These are phyloP conservation scores for Neotragus pygmaeus DNA, from an alignment of 2,113 vertebrate genomes.

Conservation along the genomic window DNA sequence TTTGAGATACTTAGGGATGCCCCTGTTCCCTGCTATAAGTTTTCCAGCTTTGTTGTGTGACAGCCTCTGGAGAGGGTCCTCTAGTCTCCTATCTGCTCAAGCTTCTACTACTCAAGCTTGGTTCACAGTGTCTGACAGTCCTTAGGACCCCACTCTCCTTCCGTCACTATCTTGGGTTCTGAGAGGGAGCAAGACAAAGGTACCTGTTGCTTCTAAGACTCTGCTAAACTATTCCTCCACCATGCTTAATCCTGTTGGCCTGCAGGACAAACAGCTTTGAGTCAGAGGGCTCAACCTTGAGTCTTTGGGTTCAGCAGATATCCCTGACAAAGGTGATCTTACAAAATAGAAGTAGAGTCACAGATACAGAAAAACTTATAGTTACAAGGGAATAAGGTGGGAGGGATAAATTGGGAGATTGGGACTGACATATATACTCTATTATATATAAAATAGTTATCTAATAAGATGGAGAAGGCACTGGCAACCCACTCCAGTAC, in stretches of 20 bases:
- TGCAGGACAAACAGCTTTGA: not conserved
- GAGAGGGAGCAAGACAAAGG: not conserved
- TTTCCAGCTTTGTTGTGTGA: not conserved
- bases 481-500: no score
- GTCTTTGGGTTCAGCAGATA: not conserved
- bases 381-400: not conserved
- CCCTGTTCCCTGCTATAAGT: accelerated
- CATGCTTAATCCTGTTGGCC: not conserved
- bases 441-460: not conserved
- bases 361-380: not conserved
- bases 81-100: not conserved
- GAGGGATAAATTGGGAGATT: not conserved
- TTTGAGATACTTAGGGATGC: not conserved
- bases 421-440: not conserved
- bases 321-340: not conserved
- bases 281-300: not conserved
- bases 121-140: not conserved
- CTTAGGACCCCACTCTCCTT: not conserved
- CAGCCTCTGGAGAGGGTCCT: not conserved
- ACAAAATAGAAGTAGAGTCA: not conserved
- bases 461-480: not conserved
- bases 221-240: not conserved
- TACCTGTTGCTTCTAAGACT: not conserved
- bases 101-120: not conserved
- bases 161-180: not conserved